Conservation (phyloP, 2,888 invertebrate species). For the Hypercompe scribonia region DNA sequence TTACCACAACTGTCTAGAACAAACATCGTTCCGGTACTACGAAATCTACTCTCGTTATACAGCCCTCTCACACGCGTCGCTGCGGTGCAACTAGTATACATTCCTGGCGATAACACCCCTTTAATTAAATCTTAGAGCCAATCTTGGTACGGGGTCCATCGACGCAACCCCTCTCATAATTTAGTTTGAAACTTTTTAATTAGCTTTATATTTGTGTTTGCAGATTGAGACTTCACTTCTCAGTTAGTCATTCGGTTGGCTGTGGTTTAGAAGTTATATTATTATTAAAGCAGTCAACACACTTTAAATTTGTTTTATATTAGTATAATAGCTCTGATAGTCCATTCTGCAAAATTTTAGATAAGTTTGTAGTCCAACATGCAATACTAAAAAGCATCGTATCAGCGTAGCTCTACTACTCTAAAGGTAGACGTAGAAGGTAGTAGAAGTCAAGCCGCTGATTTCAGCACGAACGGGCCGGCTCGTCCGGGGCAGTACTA, state of each 20-base stretch:
- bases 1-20: constrained; percentile 74
- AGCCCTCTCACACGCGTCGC: constrained; percentile 40
- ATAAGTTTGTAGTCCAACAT: constrained; percentile 1
- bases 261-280: constrained; percentile 81
- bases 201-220: constrained; percentile 87
- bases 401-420: too few species aligned
- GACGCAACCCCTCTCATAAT: constrained; percentile 85
- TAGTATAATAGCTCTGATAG: background rate
- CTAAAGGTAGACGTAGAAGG: too few species aligned
- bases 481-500: too few species aligned
- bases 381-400: constrained; percentile 3
- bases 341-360: constrained; percentile 13
- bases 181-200: constrained; percentile 87
- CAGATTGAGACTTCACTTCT: constrained; percentile 83
- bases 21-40: constrained; percentile 78
- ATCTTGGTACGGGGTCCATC: constrained; percentile 83
- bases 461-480: too few species aligned
- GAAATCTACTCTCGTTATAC: constrained; percentile 56
- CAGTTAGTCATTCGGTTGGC: constrained; percentile 79
- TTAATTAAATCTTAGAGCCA: constrained; percentile 81
- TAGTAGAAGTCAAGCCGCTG: too few species aligned
- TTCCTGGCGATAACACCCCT: constrained; percentile 74
- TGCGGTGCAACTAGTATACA: constrained; percentile 57
- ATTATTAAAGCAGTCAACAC: constrained; percentile 72
- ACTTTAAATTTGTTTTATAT: constrained; percentile 45